Evolutionary conservation across 2,113 vertebrate species (phyloP).

Genomic region (Bos taurus): DNA sequence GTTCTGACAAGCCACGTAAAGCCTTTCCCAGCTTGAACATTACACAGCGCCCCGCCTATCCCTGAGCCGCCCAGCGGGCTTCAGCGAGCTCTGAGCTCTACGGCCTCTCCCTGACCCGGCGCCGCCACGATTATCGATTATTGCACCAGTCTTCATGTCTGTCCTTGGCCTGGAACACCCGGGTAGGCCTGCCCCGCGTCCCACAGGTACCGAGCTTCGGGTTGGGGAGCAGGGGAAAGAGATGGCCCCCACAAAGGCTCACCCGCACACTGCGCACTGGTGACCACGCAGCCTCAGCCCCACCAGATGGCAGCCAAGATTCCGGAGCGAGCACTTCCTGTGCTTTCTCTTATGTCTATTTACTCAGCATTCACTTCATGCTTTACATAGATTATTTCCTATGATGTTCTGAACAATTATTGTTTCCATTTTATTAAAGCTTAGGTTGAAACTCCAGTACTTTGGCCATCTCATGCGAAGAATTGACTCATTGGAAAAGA

Average conservation of each 20-base stretch:
- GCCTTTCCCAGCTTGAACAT: slow-evolving; percentile 91
- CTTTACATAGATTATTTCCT: not conserved
- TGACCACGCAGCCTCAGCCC: not conserved
- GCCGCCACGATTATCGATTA: accelerated
- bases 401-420: not conserved
- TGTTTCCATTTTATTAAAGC: not conserved
- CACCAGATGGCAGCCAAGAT: not conserved
- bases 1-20: slow-evolving; percentile 98
- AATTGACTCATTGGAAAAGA: too few relatives aligned
- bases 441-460: not conserved
- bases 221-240: not conserved
- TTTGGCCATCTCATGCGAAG: too few relatives aligned
- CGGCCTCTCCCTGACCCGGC: accelerated
- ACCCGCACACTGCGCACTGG: accelerated
- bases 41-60: slow-evolving; percentile 72
- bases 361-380: not conserved
- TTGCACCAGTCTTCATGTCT: not conserved
- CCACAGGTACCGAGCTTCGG: not conserved
- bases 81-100: not conserved
- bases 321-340: not conserved
- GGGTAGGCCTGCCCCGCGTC: not conserved
- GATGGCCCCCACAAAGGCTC: not conserved
- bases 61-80: not conserved
- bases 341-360: not conserved
- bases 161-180: not conserved